Base-by-base conservation (phyloP, 1,140 invertebrate species). In the Nephotettix cincticeps region DNA sequence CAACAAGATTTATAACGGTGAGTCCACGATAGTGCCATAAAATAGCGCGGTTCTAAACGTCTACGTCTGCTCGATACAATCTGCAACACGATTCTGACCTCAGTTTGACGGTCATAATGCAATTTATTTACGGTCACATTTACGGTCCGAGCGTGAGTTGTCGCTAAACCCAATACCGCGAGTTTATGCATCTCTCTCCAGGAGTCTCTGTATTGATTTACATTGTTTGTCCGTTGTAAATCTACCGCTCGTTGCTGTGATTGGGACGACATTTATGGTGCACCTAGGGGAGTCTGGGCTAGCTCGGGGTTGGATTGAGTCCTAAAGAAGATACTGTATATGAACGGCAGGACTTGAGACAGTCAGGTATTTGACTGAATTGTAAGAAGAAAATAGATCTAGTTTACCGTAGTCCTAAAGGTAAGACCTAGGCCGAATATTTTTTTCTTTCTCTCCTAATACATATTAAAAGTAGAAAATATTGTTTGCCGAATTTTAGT, bases 51-150 rank as follows among this genome's bases (percentile, higher is more conserved):
- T 23, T 28, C 14, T 61, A 28, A 61, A 61, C 56, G 21, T 51
- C 47, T 11, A 51, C 6, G 47, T 11, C 4, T n/a, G n/a, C n/a
- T 6, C 13, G 56, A 61, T 61, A 61, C 9, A 29, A 61, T 61
- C 56, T 21, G 56, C 47, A 21, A 61, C 32, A 36, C 14, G 32
- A 36, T 36, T 6, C 32, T 6, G n/a, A n/a, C n/a, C n/a, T n/a
- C 47, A 21, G 6, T 9, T n/a, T 23, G 56, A 61, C 25, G 23
- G 27, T 61, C 56, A 61, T 61, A 61, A 61, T 61, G 25, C 56
- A 61, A 61, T 61, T 61, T 61, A 61, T 61, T 61, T 61, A 61
- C 25, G 27, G 23, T 21, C 14, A 4, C 21, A 17, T 51, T 51
- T 51, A 51, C 21, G 47, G 47, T 23, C 56, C 23, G 4, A 36